Conservation (phyloP, 2,113 vertebrate genomes). For the Pseudolaguvia tuberculata region DNA sequence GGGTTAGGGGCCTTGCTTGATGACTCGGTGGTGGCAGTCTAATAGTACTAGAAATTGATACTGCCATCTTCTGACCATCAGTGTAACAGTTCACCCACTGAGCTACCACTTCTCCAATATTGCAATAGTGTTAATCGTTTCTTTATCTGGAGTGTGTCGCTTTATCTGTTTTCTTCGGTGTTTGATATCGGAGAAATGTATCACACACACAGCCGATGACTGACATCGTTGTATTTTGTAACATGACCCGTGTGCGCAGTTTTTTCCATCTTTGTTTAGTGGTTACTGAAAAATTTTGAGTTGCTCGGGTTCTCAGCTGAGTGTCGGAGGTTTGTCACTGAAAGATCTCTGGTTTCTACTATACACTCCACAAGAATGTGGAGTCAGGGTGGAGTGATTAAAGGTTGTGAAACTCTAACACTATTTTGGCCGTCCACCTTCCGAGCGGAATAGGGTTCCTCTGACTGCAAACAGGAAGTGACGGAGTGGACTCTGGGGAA, state of each 20-base stretch:
- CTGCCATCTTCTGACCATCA: no score
- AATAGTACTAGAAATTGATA: no score
- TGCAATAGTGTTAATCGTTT: not conserved
- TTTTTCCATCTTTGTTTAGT: no score
- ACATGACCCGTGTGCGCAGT: not conserved
- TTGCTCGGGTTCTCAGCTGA: not conserved
- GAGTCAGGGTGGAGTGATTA: conserved; percentile 47
- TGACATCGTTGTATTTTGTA: conserved; percentile 9
- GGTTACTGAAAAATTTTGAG: not conserved
- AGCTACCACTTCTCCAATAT: not conserved
- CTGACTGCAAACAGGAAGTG: conserved; percentile 66
- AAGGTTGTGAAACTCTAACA: conserved; percentile 40
- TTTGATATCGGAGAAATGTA: not conserved
- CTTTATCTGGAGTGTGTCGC: not conserved
- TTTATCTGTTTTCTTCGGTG: not conserved
- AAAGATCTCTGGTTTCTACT: conserved; percentile 18
- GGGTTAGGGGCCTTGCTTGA: no score
- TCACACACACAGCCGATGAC: not conserved
- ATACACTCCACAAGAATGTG: not conserved
- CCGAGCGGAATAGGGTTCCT: conserved; percentile 40
- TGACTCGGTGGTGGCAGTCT: no score
- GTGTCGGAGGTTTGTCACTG: rapidly evolving
- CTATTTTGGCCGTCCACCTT: conserved; percentile 56
- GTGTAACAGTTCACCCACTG: no score
- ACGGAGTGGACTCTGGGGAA: conserved; percentile 55